Evolutionary conservation across 2,797 vertebrate genomes (phyloP).

Genomic region (Coracias cyanogaster): DNA sequence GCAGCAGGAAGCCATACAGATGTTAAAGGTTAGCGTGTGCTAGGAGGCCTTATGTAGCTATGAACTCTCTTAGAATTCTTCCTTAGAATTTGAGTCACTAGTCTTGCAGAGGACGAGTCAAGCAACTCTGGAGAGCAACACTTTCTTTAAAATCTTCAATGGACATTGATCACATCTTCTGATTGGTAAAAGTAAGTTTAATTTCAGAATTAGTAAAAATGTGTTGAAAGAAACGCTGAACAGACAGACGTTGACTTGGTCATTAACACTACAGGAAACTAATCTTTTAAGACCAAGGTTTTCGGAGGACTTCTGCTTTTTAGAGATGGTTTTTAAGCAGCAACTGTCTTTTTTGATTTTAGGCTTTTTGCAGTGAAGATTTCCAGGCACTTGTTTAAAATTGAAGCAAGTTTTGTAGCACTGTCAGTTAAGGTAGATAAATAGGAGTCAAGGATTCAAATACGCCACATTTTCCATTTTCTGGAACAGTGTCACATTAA

Average conservation of each 20-base stretch:
- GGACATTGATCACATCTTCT: not conserved
- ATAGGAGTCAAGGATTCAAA: not conserved
- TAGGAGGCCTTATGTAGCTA: slow-evolving; percentile 52
- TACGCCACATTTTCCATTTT: not conserved
- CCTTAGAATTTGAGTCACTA: slow-evolving; percentile 60
- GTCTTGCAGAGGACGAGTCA: slow-evolving; percentile 55
- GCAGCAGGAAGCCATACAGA: slow-evolving; percentile 59
- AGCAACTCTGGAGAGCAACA: not conserved
- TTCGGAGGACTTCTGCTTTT: not conserved
- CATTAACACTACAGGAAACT: not conserved
- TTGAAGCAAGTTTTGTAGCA: not conserved
- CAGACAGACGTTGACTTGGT: not conserved
- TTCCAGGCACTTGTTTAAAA: not conserved
- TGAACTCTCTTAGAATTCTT: slow-evolving; percentile 70
- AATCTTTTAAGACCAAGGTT: not conserved
- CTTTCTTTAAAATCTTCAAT: slow-evolving; percentile 62
- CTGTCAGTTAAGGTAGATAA: not conserved
- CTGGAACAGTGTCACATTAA: not conserved
- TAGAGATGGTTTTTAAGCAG: not conserved
- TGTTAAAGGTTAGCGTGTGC: slow-evolving; percentile 64
- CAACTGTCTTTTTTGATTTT: not conserved
- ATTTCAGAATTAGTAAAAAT: not conserved
- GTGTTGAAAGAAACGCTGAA: not conserved
- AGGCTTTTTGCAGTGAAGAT: not conserved
- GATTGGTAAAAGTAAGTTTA: slow-evolving; percentile 23